These are phyloP conservation scores for Cuniculus paca DNA, from an alignment of 2,797 vertebrate genomes.

Conservation along the genomic window DNA sequence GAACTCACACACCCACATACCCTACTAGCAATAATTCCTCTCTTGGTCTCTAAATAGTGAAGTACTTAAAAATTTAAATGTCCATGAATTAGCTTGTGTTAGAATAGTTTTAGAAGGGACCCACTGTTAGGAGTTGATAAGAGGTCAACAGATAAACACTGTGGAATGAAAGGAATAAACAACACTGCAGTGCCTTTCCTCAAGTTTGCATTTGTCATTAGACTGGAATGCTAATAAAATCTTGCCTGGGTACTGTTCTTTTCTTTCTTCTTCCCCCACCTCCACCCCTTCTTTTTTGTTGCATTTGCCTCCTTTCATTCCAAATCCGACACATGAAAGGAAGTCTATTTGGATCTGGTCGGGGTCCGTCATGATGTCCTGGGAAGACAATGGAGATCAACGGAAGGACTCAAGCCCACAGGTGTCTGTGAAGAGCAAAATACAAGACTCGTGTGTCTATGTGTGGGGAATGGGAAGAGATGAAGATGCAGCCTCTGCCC, in stretches of 20 bases:
- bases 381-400: not conserved
- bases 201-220: not conserved
- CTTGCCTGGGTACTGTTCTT: not conserved
- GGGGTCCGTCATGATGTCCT: not conserved
- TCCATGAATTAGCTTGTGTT: not conserved
- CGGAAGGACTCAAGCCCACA: not conserved
- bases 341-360: not conserved
- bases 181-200: not conserved
- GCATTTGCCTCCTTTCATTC: not conserved
- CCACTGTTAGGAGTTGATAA: not conserved
- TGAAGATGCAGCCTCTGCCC: not conserved
- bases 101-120: constrained; percentile 34
- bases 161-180: not conserved
- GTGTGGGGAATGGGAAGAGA: not conserved
- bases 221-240: not conserved
- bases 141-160: constrained; percentile 1
- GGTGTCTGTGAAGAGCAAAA: not conserved
- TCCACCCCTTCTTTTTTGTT: not conserved
- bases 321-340: not conserved
- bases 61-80: not conserved
- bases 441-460: not conserved
- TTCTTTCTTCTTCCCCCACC: not conserved
- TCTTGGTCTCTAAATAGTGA: not conserved
- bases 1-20: too few relatives aligned
- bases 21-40: not conserved